Percentiles rank a stretch among this genome's conserved stretches.
These are phyloP conservation scores for Ramazzottius varieornatus DNA, from an alignment of 2,888 invertebrate species.

Conservation along the genomic window DNA sequence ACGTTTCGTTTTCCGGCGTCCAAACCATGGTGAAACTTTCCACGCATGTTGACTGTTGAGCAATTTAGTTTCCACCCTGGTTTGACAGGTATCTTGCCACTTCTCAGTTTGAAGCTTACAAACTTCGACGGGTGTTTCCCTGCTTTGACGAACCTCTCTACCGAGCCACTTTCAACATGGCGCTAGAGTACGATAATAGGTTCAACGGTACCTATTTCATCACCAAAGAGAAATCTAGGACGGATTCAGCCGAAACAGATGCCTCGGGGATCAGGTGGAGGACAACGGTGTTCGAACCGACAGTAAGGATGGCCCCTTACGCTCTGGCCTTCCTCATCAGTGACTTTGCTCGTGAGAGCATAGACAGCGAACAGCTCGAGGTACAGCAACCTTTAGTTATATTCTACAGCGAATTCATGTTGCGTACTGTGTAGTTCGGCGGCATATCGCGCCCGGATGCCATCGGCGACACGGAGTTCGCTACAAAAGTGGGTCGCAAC, in stretches of 20 bases:
- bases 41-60: too few species aligned
- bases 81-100: constrained; percentile 1
- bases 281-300: neutral
- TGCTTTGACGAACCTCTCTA: constrained; percentile 5
- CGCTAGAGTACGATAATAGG: neutral
- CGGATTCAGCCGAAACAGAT: too few species aligned
- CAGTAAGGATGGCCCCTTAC: constrained; percentile 1
- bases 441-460: neutral
- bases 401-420: too few species aligned
- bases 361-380: too few species aligned
- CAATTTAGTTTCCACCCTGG: too few species aligned
- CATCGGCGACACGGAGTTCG: neutral
- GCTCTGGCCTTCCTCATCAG: constrained; percentile 4
- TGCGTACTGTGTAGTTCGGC: neutral
- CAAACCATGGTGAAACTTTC: too few species aligned
- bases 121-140: constrained; percentile 5
- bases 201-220: constrained; percentile 2
- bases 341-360: constrained; percentile 3
- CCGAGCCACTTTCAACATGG: constrained; percentile 3
- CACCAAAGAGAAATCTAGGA: too few species aligned
- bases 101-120: constrained; percentile 2
- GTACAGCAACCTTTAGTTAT: too few species aligned
- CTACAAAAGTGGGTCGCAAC: neutral
- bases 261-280: neutral
- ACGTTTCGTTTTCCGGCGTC: too few species aligned